Conservation (phyloP, 2,113 vertebrate genomes). For the Lepisosteus oculatus region DNA sequence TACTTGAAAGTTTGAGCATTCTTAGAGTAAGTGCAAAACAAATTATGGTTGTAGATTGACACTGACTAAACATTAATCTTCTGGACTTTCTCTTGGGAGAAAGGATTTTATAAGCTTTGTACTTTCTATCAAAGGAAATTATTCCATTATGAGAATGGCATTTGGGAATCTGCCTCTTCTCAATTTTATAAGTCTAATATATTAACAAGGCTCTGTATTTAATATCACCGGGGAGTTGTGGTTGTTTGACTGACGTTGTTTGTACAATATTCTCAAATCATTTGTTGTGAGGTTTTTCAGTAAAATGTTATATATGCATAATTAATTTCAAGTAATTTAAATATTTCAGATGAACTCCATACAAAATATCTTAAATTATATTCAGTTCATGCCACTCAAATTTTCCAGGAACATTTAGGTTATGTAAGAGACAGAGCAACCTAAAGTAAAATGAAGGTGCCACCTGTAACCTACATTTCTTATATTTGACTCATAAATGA, state of each 20-base stretch:
- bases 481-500: too few species aligned
- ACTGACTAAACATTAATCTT: constrained; percentile 34
- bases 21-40: constrained; percentile 40
- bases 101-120: constrained; percentile 29
- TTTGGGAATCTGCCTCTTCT: constrained; percentile 34
- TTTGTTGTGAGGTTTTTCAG: neutral
- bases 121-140: constrained; percentile 33
- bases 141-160: constrained; percentile 25
- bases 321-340: too few species aligned
- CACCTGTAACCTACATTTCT: too few species aligned
- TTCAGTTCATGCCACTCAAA: too few species aligned
- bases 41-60: constrained; percentile 40
- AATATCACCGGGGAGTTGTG: neutral
- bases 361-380: too few species aligned
- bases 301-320: too few species aligned
- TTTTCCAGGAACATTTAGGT: too few species aligned
- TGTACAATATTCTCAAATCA: neutral
- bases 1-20: constrained; percentile 35
- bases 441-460: too few species aligned
- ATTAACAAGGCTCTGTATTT: constrained; percentile 2
- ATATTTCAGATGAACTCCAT: too few species aligned
- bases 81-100: constrained; percentile 30
- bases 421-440: too few species aligned
- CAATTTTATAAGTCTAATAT: constrained; percentile 10
- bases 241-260: neutral